A percentile compares a stretch with the other conserved stretches of the same genome.
phyloP scores from a whole-genome alignment of 30 jellyfish, hydroid and myxozoan genomes.

The Nemopilema nomurai region DNA sequence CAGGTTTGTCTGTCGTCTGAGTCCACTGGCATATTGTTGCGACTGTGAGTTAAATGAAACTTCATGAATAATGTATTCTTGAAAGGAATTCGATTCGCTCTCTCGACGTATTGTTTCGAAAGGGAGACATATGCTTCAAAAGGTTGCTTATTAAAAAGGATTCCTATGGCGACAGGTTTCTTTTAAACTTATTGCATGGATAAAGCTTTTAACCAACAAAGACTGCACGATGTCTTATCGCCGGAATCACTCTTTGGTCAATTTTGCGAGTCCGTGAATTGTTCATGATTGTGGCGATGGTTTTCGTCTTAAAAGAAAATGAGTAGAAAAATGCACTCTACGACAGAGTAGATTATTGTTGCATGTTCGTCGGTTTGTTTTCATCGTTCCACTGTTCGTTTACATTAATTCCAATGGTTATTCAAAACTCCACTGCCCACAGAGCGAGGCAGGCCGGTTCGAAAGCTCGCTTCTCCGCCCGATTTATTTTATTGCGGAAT shows the following conservation, averaged over 20 bases:
- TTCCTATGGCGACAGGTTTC: conserved; percentile 19
- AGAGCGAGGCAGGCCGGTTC: neutral
- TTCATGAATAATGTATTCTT: neutral
- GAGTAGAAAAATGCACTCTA: neutral
- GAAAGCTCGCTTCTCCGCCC: neutral
- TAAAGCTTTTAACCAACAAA: neutral
- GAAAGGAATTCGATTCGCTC: conserved; percentile 3
- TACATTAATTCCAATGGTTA: neutral
- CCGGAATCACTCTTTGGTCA: neutral
- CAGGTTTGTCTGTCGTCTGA: neutral
- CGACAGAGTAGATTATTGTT: neutral
- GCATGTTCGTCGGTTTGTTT: neutral
- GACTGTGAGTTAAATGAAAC: neutral
- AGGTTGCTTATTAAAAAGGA: conserved; percentile 3
- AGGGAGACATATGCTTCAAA: conserved; percentile 8
- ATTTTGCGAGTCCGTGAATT: neutral
- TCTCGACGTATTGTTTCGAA: neutral
- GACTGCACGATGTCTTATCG: neutral
- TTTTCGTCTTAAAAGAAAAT: neutral
- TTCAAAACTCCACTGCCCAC: neutral
- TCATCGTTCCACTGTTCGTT: neutral
- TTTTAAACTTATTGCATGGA: neutral
- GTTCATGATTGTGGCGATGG: neutral
- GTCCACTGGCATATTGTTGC: neutral
- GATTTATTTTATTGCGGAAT: neutral